phyloP scores from a whole-genome alignment of 2,888 invertebrate genomes.

The Dryadula phaetusa region DNA sequence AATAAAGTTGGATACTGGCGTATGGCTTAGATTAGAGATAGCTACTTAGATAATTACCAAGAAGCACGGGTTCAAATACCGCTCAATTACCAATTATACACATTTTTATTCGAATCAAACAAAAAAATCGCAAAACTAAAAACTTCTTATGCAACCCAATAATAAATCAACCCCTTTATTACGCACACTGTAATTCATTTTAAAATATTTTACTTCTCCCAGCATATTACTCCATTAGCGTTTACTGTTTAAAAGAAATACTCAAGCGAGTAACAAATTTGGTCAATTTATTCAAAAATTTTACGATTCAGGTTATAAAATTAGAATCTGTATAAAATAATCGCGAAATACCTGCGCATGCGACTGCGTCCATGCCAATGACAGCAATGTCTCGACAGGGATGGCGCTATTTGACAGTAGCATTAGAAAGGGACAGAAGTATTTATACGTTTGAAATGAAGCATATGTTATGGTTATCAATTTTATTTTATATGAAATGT shows the following conservation, averaged over 20 bases:
- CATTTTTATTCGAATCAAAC: background rate
- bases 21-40: too few species aligned
- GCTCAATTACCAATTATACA: too few species aligned
- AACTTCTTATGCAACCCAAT: background rate
- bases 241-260: constrained; percentile 23
- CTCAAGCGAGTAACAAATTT: background rate
- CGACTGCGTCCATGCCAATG: too few species aligned
- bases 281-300: constrained; percentile 23
- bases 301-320: constrained; percentile 29
- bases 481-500: constrained; percentile 28
- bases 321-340: constrained; percentile 19
- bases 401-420: background rate
- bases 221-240: constrained; percentile 1
- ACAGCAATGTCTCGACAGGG: constrained; percentile 16
- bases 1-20: too few species aligned
- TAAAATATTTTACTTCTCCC: constrained; percentile 6
- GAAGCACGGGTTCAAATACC: too few species aligned
- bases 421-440: constrained; percentile 17
- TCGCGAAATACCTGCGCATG: constrained; percentile 17
- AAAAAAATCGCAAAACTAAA: background rate
- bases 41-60: too few species aligned
- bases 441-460: constrained; percentile 20
- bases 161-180: background rate
- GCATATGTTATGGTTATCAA: constrained; percentile 20
- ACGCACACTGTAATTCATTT: background rate